Evolutionary conservation across 2,888 invertebrate species (phyloP).

Genomic region (Muschampia plurimacula): DNA sequence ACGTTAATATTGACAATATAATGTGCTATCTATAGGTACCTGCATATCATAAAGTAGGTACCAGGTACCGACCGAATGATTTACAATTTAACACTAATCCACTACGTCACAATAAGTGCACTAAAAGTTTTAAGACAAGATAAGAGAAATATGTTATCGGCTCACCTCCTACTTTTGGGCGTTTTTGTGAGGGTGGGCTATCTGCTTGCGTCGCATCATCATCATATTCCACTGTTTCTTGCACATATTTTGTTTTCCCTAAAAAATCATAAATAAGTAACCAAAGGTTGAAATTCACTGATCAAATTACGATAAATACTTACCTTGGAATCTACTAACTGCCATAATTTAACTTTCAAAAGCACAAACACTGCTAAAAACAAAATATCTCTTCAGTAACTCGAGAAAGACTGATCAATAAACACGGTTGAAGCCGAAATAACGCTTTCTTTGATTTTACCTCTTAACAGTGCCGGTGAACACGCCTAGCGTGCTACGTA

Average conservation of each 20-base stretch:
- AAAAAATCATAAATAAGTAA: slow-evolving; percentile 14
- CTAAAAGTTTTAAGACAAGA: slow-evolving; percentile 12
- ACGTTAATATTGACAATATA: slow-evolving; percentile 10
- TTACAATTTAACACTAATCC: slow-evolving; percentile 12
- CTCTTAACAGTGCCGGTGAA: slow-evolving; percentile 25
- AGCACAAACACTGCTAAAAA: slow-evolving; percentile 14
- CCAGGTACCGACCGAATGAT: slow-evolving; percentile 12
- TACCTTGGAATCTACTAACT: slow-evolving; percentile 15
- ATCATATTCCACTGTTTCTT: slow-evolving; percentile 12
- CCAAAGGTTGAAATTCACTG: slow-evolving; percentile 15
- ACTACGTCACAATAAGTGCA: slow-evolving; percentile 12
- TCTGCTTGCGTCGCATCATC: slow-evolving; percentile 12
- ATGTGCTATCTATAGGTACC: slow-evolving; percentile 12
- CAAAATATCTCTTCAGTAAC: slow-evolving; percentile 25
- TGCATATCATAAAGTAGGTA: slow-evolving; percentile 12
- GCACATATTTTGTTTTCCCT: slow-evolving; percentile 12
- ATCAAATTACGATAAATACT: slow-evolving; percentile 15
- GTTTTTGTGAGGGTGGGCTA: slow-evolving; percentile 12
- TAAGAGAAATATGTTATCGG: slow-evolving; percentile 7
- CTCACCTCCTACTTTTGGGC: slow-evolving; percentile 12
- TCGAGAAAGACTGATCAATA: slow-evolving; percentile 25
- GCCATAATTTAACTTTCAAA: slow-evolving; percentile 13
- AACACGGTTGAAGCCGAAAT: slow-evolving; percentile 25
- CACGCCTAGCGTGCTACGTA: slow-evolving; percentile 25
- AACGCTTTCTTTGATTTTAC: slow-evolving; percentile 25